Evolutionary conservation across 2,797 vertebrate genomes (phyloP).

Genomic region (Cryptoprocta ferox): DNA sequence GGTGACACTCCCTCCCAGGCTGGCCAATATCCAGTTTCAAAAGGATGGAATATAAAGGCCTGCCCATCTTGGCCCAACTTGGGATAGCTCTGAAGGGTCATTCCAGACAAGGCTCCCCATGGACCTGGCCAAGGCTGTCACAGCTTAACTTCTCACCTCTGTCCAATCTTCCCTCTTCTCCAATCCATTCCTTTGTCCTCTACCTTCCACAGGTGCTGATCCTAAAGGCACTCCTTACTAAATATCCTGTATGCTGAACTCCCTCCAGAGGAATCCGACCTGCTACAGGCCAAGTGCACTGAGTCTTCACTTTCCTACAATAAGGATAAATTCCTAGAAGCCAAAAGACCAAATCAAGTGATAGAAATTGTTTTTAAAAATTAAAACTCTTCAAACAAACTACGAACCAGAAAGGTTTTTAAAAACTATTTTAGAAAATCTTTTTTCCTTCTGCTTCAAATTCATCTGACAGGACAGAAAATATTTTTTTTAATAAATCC

Average conservation of each 20-base stretch:
- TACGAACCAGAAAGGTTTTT: not conserved
- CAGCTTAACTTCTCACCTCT: conserved; percentile 38
- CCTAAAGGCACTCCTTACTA: conserved; percentile 2
- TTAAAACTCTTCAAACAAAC: not conserved
- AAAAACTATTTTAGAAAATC: not conserved
- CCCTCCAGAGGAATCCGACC: not conserved
- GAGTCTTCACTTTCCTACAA: not conserved
- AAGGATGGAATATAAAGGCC: not conserved
- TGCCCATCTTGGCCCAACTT: not conserved
- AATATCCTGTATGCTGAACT: conserved; percentile 29
- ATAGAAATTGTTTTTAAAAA: not conserved
- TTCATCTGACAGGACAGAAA: conserved; percentile 36
- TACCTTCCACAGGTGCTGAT: not conserved
- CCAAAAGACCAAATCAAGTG: conserved; percentile 25
- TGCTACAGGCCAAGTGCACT: not conserved
- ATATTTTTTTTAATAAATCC: conserved; percentile 37
- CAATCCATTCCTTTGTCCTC: not conserved
- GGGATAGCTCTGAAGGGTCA: not conserved
- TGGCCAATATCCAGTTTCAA: not conserved
- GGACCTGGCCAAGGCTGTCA: not conserved
- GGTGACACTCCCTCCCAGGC: not conserved
- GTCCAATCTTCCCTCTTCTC: not conserved
- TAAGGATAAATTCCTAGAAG: conserved; percentile 52
- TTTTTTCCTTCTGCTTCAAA: conserved; percentile 43
- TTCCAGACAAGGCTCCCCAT: not conserved